Conservation (phyloP, 2,797 vertebrate genomes). For the Podargus strigoides region DNA sequence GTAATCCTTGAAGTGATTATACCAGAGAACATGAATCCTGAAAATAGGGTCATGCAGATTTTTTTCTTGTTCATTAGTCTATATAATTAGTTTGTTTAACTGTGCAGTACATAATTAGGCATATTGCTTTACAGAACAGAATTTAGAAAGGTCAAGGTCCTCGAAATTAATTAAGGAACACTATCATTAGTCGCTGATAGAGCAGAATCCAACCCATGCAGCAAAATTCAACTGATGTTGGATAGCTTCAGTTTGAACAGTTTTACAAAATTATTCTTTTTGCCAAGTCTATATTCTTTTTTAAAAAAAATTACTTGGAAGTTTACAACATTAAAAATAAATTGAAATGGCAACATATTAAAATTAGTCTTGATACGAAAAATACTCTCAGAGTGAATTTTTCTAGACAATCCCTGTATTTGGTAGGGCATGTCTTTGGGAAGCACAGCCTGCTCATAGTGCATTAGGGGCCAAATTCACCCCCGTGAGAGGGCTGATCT, state of each 20-base stretch:
- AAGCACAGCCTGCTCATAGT: neutral
- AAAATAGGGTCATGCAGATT: conserved; percentile 49
- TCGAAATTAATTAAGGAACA: conserved; percentile 60
- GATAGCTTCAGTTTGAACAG: neutral
- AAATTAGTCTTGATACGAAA: neutral
- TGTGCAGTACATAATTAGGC: conserved; percentile 61
- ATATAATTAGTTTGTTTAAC: conserved; percentile 69
- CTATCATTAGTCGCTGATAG: conserved; percentile 11
- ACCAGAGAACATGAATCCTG: conserved; percentile 40
- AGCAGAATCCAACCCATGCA: conserved; percentile 23
- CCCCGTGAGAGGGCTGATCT: neutral
- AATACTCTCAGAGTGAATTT: neutral
- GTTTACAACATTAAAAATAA: neutral
- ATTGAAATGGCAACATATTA: neutral
- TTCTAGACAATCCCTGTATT: neutral
- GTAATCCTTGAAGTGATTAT: conserved; percentile 49
- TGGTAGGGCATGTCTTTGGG: neutral
- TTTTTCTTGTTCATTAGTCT: conserved; percentile 62
- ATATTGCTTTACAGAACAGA: conserved; percentile 62
- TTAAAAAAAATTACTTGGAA: neutral
- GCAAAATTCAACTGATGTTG: neutral
- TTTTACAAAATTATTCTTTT: neutral
- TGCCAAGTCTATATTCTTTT: neutral
- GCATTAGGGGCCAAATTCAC: neutral
- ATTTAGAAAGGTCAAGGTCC: conserved; percentile 59